Evolutionary conservation across 2,888 invertebrate genomes (phyloP).

Genomic region (Dicyrtoma fusca): DNA sequence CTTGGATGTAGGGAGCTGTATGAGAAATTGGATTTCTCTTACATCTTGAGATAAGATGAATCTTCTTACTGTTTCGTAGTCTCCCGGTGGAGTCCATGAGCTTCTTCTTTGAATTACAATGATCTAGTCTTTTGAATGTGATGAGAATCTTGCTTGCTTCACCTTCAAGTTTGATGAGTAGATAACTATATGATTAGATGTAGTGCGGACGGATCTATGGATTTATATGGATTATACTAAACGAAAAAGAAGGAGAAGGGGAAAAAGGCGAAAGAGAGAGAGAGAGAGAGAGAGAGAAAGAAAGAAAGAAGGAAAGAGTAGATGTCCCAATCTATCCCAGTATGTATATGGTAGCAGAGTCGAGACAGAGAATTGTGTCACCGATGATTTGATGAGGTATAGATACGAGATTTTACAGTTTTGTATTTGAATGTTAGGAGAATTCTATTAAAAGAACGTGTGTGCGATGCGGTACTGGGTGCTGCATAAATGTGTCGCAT

Average conservation of each 20-base stretch:
- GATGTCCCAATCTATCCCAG: neutral
- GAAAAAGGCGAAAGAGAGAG: neutral
- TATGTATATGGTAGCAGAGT: no score
- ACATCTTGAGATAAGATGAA: neutral
- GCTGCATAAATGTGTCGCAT: neutral
- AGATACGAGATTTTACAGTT: conserved; percentile 10
- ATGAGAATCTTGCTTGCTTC: conserved; percentile 8
- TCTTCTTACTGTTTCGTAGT: conserved; percentile 6
- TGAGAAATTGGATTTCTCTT: conserved; percentile 7
- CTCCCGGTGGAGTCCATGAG: conserved; percentile 4
- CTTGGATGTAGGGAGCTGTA: neutral
- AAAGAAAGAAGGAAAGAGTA: neutral
- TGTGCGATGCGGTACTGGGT: neutral
- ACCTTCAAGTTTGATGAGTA: conserved; percentile 10
- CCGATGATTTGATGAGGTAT: conserved; percentile 13
- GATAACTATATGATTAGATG: neutral
- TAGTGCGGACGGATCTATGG: conserved; percentile 6
- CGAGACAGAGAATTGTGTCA: conserved; percentile 12
- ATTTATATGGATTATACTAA: conserved; percentile 1
- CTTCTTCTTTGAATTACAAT: conserved; percentile 20
- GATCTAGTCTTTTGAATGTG: conserved; percentile 12
- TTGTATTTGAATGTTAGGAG: neutral
- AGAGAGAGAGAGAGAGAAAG: neutral
- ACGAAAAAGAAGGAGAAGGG: neutral
- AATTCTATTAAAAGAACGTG: neutral